A percentile compares a stretch with the other conserved stretches of the same genome.
Conservation (phyloP, 2,113 vertebrate species). For the Solea solea region DNA sequence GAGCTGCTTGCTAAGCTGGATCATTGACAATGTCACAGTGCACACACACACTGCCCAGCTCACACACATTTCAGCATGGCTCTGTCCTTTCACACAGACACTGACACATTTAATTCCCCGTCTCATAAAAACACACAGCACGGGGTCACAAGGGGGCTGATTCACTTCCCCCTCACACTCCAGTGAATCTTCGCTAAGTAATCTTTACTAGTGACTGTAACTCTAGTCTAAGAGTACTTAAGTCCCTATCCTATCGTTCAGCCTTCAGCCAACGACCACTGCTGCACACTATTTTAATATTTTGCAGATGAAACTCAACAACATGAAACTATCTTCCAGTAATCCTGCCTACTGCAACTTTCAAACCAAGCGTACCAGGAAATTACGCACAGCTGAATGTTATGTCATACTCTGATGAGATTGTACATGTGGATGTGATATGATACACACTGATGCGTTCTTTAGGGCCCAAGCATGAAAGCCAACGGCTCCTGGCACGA, state of each 20-base stretch:
- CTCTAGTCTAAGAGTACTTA: conserved; percentile 24
- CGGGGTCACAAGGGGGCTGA: conserved; percentile 33
- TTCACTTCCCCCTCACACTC: conserved; percentile 26
- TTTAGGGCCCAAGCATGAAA: too few species aligned
- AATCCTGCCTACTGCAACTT: too few species aligned
- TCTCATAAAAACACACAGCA: conserved; percentile 48
- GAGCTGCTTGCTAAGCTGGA: conserved; percentile 78
- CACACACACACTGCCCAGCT: conserved; percentile 36
- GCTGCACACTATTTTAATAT: neutral
- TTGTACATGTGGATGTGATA: too few species aligned
- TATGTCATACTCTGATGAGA: too few species aligned
- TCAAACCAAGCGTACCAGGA: too few species aligned
- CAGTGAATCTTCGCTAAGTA: conserved; percentile 31
- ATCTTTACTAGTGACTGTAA: conserved; percentile 40
- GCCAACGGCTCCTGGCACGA: too few species aligned
- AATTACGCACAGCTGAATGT: too few species aligned
- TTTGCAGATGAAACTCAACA: conserved; percentile 1
- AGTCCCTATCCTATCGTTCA: conserved; percentile 8
- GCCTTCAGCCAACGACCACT: neutral
- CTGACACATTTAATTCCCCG: conserved; percentile 52
- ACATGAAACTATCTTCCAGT: neutral
- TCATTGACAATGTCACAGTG: conserved; percentile 75
- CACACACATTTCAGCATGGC: conserved; percentile 66
- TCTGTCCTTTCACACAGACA: conserved; percentile 46
- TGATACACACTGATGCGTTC: too few species aligned